Conservation (phyloP, 2,113 vertebrate species). For the Peromyscus maniculatus region DNA sequence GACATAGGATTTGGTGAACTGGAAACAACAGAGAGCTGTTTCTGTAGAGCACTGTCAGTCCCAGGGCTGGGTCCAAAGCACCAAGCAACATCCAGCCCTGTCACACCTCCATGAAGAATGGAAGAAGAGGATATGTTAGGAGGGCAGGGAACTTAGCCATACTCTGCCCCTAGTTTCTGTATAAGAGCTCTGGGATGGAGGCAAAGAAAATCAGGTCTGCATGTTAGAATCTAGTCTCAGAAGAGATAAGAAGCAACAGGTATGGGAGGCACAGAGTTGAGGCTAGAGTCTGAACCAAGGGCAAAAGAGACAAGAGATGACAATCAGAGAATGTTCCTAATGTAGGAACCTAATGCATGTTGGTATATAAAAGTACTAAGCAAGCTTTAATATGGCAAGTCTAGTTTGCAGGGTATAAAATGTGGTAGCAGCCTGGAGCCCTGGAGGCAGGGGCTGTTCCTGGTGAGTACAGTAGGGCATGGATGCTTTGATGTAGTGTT, state of each 20-base stretch:
- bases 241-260: not conserved
- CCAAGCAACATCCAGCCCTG: rapidly evolving
- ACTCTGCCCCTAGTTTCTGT: too few species aligned
- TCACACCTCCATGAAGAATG: not conserved
- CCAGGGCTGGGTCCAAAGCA: rapidly evolving
- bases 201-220: not conserved
- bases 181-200: not conserved
- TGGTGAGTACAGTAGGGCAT: rapidly evolving
- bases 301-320: not conserved
- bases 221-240: not conserved
- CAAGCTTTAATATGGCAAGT: not conserved
- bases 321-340: not conserved
- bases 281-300: not conserved
- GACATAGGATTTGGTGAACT: not conserved
- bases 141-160: too few species aligned
- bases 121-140: too few species aligned
- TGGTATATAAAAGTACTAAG: not conserved
- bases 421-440: too few species aligned
- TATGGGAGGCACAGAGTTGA: rapidly evolving
- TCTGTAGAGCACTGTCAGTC: not conserved
- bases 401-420: not conserved
- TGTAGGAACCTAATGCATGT: not conserved
- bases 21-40: not conserved
- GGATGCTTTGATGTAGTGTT: not conserved
- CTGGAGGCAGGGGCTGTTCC: not conserved